A percentile compares a stretch with the other conserved stretches of the same genome.
Conservation (phyloP, 2,797 vertebrate genomes). For the Manis crassicaudata region DNA sequence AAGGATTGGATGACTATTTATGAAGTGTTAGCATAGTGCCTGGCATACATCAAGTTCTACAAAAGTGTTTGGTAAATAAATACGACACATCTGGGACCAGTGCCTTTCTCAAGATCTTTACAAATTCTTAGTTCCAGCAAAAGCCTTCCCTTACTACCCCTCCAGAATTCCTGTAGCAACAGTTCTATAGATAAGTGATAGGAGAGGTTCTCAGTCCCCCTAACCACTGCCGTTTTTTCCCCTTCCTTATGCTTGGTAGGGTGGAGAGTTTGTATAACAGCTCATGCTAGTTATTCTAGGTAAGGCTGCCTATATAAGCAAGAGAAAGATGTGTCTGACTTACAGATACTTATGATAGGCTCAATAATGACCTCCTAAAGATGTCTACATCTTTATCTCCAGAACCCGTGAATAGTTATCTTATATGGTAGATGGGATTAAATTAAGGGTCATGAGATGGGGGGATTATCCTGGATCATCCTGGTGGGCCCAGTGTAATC, state of each 20-base stretch:
- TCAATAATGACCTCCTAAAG: not conserved
- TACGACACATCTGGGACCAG: not conserved
- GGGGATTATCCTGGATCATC: not conserved
- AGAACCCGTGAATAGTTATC: not conserved
- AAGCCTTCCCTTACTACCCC: not conserved
- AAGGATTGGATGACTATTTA: not conserved
- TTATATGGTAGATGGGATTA: not conserved
- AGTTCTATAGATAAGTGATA: not conserved
- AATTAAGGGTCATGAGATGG: not conserved
- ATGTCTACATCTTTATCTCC: not conserved
- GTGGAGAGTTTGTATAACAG: not conserved
- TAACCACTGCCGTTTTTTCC: not conserved
- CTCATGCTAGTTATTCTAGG: not conserved
- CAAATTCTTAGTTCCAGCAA: not conserved
- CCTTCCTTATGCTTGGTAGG: not conserved
- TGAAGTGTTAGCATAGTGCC: not conserved
- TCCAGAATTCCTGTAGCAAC: not conserved
- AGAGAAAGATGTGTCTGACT: not conserved
- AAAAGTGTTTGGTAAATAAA: not conserved
- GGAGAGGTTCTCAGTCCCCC: not conserved
- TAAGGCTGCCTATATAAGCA: not conserved
- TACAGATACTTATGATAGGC: not conserved
- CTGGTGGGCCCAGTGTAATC: not conserved
- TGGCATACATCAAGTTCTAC: not conserved
- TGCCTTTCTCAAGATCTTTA: slow-evolving; percentile 7